phyloP scores from a whole-genome alignment of 1,140 invertebrate genomes.

The Aphaenogaster rudis region DNA sequence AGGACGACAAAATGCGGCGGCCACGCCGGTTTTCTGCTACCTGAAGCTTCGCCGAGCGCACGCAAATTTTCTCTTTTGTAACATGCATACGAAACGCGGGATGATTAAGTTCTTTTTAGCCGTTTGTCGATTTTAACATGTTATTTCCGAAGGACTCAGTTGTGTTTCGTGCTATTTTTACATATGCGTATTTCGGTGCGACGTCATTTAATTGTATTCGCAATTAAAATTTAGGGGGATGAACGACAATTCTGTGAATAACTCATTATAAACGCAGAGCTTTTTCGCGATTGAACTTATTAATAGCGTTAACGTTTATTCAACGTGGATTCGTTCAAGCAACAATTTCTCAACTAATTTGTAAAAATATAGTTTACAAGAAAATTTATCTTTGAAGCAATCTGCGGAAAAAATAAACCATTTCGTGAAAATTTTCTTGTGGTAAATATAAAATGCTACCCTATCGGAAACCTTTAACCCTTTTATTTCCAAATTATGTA shows the following conservation, averaged over 20 bases:
- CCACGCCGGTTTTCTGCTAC: slow-evolving; percentile 73
- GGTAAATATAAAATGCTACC: not conserved
- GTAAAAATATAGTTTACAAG: not conserved
- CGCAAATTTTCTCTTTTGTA: slow-evolving; percentile 46
- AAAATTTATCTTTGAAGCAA: no score
- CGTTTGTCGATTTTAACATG: slow-evolving; percentile 11
- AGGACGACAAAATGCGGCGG: slow-evolving; percentile 72
- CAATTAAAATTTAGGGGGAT: not conserved
- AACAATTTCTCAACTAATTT: not conserved
- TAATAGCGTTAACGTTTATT: not conserved
- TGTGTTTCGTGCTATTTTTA: not conserved
- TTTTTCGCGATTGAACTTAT: slow-evolving; percentile 8
- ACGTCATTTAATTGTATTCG: not conserved
- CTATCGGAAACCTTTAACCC: no score
- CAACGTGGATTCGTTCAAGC: not conserved
- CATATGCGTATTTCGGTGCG: not conserved
- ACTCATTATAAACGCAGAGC: not conserved
- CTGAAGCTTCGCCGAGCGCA: slow-evolving; percentile 66
- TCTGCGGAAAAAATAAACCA: not conserved
- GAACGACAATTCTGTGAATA: not conserved
- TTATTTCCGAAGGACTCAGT: not conserved
- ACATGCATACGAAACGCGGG: not conserved
- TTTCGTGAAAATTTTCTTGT: not conserved
- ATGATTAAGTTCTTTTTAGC: slow-evolving; percentile 30
- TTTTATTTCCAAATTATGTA: no score